These are phyloP conservation scores for Sitta carolinensis DNA, from an alignment of 2,797 vertebrate genomes.

Conservation along the genomic window DNA sequence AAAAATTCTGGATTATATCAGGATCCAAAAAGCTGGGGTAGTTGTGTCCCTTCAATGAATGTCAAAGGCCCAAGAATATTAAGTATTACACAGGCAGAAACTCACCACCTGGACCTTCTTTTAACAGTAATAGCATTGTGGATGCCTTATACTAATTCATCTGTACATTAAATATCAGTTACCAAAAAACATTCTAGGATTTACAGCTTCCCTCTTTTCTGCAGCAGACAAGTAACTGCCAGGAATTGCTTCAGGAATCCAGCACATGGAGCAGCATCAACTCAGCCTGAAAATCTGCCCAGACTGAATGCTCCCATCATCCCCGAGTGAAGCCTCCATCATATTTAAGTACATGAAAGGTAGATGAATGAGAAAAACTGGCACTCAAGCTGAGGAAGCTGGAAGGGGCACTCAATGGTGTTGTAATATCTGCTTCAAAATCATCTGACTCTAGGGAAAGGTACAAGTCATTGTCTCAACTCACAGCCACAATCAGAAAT, in stretches of 20 bases:
- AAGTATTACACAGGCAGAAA: not conserved
- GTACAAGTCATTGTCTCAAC: not conserved
- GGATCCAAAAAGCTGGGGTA: not conserved
- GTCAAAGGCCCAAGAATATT: not conserved
- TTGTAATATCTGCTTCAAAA: not conserved
- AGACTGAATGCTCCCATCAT: not conserved
- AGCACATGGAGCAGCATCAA: not conserved
- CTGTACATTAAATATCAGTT: not conserved
- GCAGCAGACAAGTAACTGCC: not conserved
- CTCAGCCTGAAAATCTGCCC: not conserved
- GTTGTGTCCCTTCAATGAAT: not conserved
- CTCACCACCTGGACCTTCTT: not conserved
- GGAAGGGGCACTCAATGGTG: not conserved
- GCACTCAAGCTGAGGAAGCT: not conserved
- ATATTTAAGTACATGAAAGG: not conserved
- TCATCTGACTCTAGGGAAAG: not conserved
- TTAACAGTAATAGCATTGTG: not conserved
- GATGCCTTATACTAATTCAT: not conserved
- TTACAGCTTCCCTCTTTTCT: not conserved
- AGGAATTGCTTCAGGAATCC: not conserved
- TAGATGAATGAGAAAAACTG: not conserved
- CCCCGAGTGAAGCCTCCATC: fast-evolving
- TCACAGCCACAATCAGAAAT: not conserved
- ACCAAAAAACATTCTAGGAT: not conserved
- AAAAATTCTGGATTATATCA: not conserved